These are phyloP conservation scores for Penaeus vannamei DNA, from an alignment of 1,140 invertebrate genomes.

Conservation along the genomic window DNA sequence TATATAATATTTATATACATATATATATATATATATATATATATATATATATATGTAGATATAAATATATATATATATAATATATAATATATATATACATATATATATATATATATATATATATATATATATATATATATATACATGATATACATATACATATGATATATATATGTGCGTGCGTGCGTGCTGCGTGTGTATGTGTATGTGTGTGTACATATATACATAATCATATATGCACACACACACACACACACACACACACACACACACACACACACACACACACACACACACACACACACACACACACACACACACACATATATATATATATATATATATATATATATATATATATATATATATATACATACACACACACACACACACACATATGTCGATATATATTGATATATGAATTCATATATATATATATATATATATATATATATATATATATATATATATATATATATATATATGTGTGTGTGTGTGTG, in stretches of 20 bases:
- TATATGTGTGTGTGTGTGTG: too few species aligned
- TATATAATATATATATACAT: slow-evolving; percentile 1
- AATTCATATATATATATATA: slow-evolving; percentile 14
- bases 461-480: slow-evolving; percentile 16
- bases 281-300: slow-evolving; percentile 11
- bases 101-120: background rate
- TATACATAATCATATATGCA: background rate
- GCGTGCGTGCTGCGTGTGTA: too few species aligned
- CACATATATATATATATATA: slow-evolving; percentile 13
- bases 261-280: slow-evolving; percentile 34
- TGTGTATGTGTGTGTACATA: background rate
- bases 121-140: background rate
- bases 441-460: slow-evolving; percentile 16
- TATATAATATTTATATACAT: too few species aligned
- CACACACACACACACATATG: slow-evolving; percentile 11
- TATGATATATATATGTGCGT: too few species aligned
- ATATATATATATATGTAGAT: too few species aligned
- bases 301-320: slow-evolving; percentile 4
- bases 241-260: background rate
- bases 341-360: slow-evolving; percentile 16
- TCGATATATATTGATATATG: too few species aligned
- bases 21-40: too few species aligned
- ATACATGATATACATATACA: too few species aligned
- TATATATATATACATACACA: slow-evolving; percentile 13
- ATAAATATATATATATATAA: too few species aligned